Conservation (phyloP, 2,113 vertebrate species). For the Parotia lawesii region DNA sequence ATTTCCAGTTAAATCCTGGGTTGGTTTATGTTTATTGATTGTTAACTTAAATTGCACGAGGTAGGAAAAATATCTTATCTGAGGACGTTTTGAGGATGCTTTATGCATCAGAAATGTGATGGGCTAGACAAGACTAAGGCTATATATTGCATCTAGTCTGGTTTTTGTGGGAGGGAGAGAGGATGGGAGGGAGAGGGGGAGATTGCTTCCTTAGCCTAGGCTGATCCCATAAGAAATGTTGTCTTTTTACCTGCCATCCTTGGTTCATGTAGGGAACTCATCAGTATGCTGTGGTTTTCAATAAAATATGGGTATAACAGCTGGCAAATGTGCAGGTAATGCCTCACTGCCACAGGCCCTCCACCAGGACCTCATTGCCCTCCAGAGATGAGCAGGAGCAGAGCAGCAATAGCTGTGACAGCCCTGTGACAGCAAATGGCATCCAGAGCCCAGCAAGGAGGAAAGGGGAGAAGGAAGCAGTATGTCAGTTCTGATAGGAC, state of each 20-base stretch:
- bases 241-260: background rate
- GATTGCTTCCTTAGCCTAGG: background rate
- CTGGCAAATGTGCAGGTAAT: background rate
- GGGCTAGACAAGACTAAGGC: background rate
- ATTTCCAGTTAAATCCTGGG: background rate
- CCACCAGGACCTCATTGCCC: background rate
- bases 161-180: background rate
- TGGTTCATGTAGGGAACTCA: background rate
- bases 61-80: background rate
- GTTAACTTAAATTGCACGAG: background rate
- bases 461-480: background rate
- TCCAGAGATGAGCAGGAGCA: background rate
- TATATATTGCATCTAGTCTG: background rate
- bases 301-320: background rate
- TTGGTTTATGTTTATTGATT: background rate
- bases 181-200: background rate
- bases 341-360: background rate
- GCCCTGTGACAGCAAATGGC: background rate
- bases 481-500: background rate
- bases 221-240: background rate
- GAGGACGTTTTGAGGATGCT: background rate
- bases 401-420: fast-evolving
- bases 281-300: background rate
- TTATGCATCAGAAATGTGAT: slow-evolving; percentile 13
- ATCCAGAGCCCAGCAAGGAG: background rate